Evolutionary conservation across 2,888 invertebrate species (phyloP).

Genomic region (Caradrina kadenii): DNA sequence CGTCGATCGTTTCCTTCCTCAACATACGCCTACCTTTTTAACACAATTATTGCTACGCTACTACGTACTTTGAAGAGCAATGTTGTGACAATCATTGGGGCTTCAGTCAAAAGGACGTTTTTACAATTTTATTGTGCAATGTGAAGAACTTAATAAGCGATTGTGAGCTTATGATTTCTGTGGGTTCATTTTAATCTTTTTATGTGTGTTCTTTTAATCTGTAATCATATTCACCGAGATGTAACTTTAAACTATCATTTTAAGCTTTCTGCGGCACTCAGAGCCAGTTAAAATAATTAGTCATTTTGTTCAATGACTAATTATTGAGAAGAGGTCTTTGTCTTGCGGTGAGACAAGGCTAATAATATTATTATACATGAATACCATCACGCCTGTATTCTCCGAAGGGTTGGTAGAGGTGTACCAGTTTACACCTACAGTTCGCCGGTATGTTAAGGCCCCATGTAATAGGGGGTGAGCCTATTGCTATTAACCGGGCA

Average conservation of each 20-base stretch:
- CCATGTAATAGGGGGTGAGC: too few species aligned
- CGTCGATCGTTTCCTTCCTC: slow-evolving; percentile 73
- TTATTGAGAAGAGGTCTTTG: too few species aligned
- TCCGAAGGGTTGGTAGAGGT: too few species aligned
- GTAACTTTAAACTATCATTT: neutral
- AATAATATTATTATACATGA: too few species aligned
- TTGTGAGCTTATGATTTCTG: slow-evolving; percentile 31
- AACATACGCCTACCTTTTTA: slow-evolving; percentile 73
- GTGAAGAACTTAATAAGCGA: slow-evolving; percentile 28
- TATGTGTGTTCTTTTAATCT: slow-evolving; percentile 1
- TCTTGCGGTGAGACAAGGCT: too few species aligned
- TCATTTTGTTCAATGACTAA: too few species aligned
- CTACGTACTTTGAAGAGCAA: slow-evolving; percentile 50
- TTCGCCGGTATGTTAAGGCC: too few species aligned
- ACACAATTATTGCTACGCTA: slow-evolving; percentile 71
- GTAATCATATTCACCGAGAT: neutral
- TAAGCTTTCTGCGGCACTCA: too few species aligned
- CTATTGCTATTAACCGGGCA: too few species aligned
- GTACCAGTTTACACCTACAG: too few species aligned
- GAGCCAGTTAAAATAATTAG: too few species aligned
- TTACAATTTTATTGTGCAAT: slow-evolving; percentile 31
- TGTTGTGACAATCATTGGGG: slow-evolving; percentile 67
- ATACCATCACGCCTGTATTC: too few species aligned
- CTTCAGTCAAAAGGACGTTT: slow-evolving; percentile 36
- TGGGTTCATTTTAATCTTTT: slow-evolving; percentile 10